Evolutionary conservation across 2,113 vertebrate species (phyloP).

Genomic region (Acanthisitta chloris): DNA sequence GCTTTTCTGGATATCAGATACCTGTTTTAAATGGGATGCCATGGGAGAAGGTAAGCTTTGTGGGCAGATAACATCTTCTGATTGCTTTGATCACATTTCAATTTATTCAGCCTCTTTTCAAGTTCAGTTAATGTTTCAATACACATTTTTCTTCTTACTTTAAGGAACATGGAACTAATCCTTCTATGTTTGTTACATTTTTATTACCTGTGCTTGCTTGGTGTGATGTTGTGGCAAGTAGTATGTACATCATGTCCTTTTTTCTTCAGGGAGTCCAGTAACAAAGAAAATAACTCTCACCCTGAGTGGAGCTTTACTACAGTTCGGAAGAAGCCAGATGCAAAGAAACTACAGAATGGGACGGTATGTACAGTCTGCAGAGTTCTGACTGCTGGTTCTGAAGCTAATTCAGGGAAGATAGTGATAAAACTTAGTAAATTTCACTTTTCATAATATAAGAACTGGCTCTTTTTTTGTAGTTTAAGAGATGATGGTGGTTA

Average conservation of each 20-base stretch:
- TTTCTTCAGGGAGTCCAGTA: conserved; percentile 83
- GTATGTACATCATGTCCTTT: not conserved
- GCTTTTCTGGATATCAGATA: conserved; percentile 16
- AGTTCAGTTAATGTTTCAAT: not conserved
- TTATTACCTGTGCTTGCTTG: not conserved
- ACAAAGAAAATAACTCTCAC: conserved; percentile 85
- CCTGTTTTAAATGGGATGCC: not conserved
- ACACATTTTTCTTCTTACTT: not conserved
- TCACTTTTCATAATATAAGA: not conserved
- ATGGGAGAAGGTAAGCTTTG: not conserved
- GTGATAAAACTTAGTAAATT: not conserved
- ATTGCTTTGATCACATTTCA: not conserved
- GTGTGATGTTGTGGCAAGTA: not conserved
- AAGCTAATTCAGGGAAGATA: not conserved
- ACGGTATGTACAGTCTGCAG: conserved; percentile 70
- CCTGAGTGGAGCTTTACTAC: conserved; percentile 93
- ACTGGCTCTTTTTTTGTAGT: not conserved
- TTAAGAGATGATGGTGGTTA: not conserved
- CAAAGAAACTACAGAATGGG: conserved; percentile 87
- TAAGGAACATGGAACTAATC: not conserved
- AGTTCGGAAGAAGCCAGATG: conserved; percentile 89
- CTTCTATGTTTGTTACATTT: not conserved
- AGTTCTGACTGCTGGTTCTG: not conserved
- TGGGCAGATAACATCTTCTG: not conserved
- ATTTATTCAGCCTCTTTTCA: not conserved